Base-by-base conservation (phyloP, 2,113 vertebrate species). In the Aspidoscelis tigris region DNA sequence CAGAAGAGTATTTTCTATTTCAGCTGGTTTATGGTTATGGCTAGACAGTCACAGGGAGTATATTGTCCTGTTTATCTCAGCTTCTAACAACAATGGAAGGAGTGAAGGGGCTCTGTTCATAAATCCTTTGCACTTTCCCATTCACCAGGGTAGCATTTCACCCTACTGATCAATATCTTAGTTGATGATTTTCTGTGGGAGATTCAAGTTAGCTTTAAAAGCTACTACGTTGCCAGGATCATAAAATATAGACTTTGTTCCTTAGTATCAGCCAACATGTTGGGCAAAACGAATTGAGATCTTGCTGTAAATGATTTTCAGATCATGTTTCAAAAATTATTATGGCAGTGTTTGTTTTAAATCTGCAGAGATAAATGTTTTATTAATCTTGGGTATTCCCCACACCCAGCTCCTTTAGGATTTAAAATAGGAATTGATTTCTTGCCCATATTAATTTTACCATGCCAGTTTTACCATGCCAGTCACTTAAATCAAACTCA, bases 221-320 rank as follows among this genome's bases (percentile, higher is more conserved):
- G 50, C 64, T n/a, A 26, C 8, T 55, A 1, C 77, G 61, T 82
- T 91, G 89, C 86, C 80, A 92, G 81, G 87, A 90, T 85, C 76
- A 65, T 77, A 73, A 73, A 88, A 71, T 78, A 79, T 33, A 78
- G 81, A 0, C 20, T 89, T 84, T 70, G 3, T 88, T 80, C 84
- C 21, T 75, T 0, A 82, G 53, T 16, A 47, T 88, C 47, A 47
- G 10, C 70, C 39, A 12, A 12, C n/a, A n/a, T 5, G 0, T 65
- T 82, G 9, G 65, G 78, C 68, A 81, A 41, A 76, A 81, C 83
- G 92, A 91, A 92, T 1, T 77, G 86, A 90, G 80, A 70, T 89
- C 24, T 89, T 33, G 75, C 55, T 80, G 74, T 85, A 89, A 90
- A 88, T 80, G 0, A 84, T 88, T 92, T 88, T 82, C 86, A 84